phyloP scores from a whole-genome alignment of 2,113 vertebrate genomes.

The Pomatostomus ruficeps region DNA sequence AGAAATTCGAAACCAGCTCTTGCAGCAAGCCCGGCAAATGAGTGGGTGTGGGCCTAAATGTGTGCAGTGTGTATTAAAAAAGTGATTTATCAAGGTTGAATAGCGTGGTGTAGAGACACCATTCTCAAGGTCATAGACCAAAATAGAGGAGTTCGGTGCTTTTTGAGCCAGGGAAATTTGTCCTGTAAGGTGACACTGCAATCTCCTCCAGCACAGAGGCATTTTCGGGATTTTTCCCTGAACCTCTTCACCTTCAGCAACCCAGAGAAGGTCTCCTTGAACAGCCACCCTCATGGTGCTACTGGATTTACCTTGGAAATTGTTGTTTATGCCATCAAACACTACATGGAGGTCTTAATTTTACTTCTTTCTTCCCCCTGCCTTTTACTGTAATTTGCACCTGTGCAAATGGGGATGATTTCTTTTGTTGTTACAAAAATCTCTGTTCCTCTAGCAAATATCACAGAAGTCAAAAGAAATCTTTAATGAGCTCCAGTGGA shows the following conservation, averaged over 20 bases:
- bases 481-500: neutral
- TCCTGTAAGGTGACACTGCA: neutral
- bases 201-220: neutral
- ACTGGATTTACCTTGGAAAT: neutral
- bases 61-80: neutral
- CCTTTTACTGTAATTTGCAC: neutral
- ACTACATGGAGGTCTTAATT: neutral
- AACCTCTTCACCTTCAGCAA: neutral
- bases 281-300: neutral
- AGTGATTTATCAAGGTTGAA: neutral
- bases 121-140: neutral
- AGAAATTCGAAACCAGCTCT: neutral
- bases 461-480: neutral
- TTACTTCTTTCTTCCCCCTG: neutral
- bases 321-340: neutral
- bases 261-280: neutral
- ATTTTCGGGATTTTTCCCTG: neutral
- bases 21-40: neutral
- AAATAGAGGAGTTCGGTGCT: neutral
- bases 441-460: neutral
- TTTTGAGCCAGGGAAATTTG: neutral
- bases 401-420: neutral
- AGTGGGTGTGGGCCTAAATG: neutral
- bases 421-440: neutral
- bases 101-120: neutral